phyloP scores from a whole-genome alignment of 2,113 vertebrate genomes.

The Chinchilla lanigera region DNA sequence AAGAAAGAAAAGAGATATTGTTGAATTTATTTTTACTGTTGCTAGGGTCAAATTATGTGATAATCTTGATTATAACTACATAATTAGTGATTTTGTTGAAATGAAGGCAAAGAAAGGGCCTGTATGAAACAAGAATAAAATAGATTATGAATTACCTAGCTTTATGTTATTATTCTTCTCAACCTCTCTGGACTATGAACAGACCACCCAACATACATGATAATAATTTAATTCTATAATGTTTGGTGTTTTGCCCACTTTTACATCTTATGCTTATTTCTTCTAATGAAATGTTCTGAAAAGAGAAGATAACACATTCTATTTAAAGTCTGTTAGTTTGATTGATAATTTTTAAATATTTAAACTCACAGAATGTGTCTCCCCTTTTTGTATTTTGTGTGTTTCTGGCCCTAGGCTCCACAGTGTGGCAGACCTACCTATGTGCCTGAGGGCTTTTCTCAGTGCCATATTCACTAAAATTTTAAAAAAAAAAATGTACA shows the following conservation, averaged over 20 bases:
- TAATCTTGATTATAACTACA: conserved; percentile 27
- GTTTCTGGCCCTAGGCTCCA: neutral
- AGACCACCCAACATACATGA: neutral
- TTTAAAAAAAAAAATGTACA: neutral
- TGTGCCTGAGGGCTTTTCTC: neutral
- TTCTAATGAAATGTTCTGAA: conserved; percentile 3
- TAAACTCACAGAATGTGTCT: neutral
- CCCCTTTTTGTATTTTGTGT: neutral
- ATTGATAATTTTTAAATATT: neutral
- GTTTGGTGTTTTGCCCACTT: neutral
- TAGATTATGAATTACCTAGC: neutral
- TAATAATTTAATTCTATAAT: neutral
- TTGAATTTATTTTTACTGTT: too few relatives aligned
- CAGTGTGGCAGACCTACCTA: neutral
- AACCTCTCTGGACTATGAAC: neutral
- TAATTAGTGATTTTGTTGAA: neutral
- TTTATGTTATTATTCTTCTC: neutral
- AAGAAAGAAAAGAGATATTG: too few relatives aligned
- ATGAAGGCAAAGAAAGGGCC: neutral
- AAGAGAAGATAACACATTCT: neutral
- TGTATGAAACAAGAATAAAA: neutral
- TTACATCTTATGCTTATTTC: neutral
- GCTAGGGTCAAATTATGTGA: too few relatives aligned
- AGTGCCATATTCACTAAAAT: neutral
- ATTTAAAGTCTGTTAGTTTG: neutral